Percentiles rank a stretch among this genome's conserved stretches.
Conservation (phyloP, 2,113 vertebrate genomes). For the Phycodurus eques region DNA sequence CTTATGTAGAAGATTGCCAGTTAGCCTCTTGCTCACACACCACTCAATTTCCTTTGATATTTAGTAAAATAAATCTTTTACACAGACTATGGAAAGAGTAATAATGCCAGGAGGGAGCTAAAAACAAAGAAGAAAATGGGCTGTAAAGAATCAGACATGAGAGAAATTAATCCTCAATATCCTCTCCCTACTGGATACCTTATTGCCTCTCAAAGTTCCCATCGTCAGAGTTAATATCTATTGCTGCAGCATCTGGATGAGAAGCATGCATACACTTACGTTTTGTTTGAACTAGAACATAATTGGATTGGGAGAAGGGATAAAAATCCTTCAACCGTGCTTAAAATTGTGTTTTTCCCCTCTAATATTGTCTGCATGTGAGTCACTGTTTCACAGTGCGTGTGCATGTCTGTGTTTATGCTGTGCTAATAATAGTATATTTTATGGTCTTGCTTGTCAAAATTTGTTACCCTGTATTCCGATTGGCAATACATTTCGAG, state of each 20-base stretch:
- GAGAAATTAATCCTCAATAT: conserved; percentile 75
- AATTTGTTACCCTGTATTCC: conserved; percentile 53
- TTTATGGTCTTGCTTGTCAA: conserved; percentile 53
- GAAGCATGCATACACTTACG: conserved; percentile 64
- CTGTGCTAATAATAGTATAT: conserved; percentile 64
- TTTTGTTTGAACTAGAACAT: conserved; percentile 70
- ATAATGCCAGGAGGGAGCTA: conserved; percentile 42
- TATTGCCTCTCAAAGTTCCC: conserved; percentile 73
- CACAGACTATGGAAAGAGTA: conserved; percentile 38
- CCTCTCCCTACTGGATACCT: conserved; percentile 72
- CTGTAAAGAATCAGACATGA: conserved; percentile 61
- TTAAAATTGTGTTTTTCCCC: conserved; percentile 48
- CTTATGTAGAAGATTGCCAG: background rate
- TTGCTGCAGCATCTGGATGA: conserved; percentile 62
- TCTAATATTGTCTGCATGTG: conserved; percentile 17
- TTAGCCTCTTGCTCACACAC: background rate
- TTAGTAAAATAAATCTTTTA: conserved; percentile 30
- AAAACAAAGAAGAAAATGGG: conserved; percentile 31
- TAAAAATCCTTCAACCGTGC: conserved; percentile 71
- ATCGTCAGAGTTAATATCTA: conserved; percentile 73
- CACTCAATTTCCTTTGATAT: conserved; percentile 13
- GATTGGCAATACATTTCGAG: conserved; percentile 49
- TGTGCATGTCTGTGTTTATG: conserved; percentile 31
- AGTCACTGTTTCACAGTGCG: conserved; percentile 6
- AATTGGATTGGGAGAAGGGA: conserved; percentile 71